phyloP scores from a whole-genome alignment of 2,888 invertebrate genomes.

The Flexamia atlantica region DNA sequence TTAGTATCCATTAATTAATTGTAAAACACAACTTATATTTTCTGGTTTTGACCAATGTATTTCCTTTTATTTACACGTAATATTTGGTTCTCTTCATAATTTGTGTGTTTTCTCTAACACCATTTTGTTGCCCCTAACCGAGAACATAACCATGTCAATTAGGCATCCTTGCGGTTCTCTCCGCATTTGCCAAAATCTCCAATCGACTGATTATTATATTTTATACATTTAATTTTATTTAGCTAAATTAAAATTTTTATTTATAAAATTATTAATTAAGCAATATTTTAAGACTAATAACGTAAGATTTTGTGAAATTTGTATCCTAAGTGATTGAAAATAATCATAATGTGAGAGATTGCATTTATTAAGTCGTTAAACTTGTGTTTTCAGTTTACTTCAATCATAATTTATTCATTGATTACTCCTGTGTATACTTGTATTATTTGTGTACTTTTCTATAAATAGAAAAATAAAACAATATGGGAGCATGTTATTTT shows the following conservation, averaged over 20 bases:
- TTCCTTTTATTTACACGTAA: no score
- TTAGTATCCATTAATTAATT: no score
- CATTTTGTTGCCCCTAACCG: slow-evolving; percentile 30
- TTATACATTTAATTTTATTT: not conserved
- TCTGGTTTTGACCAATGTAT: no score
- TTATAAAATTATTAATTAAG: not conserved
- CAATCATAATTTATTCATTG: slow-evolving; percentile 38
- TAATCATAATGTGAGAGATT: slow-evolving; percentile 19
- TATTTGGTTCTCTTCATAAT: slow-evolving; percentile 5
- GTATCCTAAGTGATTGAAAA: slow-evolving; percentile 24
- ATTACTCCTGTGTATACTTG: slow-evolving; percentile 60
- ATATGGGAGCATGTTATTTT: slow-evolving; percentile 47
- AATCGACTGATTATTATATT: slow-evolving; percentile 27
- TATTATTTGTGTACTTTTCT: slow-evolving; percentile 64
- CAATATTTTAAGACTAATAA: slow-evolving; percentile 17
- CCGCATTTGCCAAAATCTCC: not conserved
- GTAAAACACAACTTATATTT: no score
- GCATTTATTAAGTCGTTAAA: slow-evolving; percentile 25
- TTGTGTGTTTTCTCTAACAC: not conserved
- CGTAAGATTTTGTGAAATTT: slow-evolving; percentile 2
- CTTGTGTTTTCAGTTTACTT: slow-evolving; percentile 4
- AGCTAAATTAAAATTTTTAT: not conserved
- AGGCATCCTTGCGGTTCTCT: not conserved
- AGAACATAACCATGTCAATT: slow-evolving; percentile 40
- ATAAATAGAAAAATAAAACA: slow-evolving; percentile 60